Percentiles rank a stretch among this genome's conserved stretches.
These are phyloP conservation scores for Phylloscopus whistleri DNA, from an alignment of 2,113 vertebrate species.

Conservation along the genomic window DNA sequence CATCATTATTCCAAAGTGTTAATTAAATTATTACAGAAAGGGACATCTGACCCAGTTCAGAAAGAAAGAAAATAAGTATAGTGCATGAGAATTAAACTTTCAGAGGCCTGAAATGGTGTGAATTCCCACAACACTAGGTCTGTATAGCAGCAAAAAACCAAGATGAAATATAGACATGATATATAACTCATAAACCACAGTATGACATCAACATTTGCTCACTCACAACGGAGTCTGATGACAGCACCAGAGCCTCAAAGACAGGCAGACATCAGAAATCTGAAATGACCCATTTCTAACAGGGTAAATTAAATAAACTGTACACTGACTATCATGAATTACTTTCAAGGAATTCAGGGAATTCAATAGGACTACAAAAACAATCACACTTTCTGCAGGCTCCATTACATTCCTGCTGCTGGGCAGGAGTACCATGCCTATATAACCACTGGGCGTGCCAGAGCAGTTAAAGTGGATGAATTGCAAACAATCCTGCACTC, in stretches of 20 bases:
- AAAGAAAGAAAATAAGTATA: constrained; percentile 42
- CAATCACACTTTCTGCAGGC: not conserved
- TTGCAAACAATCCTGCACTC: not conserved
- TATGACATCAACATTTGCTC: not conserved
- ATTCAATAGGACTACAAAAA: not conserved
- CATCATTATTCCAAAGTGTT: constrained; percentile 78
- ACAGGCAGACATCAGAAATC: constrained; percentile 4
- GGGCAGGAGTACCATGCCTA: not conserved
- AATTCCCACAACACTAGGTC: not conserved
- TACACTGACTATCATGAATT: constrained; percentile 21
- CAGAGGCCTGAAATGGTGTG: constrained; percentile 14
- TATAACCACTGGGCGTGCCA: not conserved
- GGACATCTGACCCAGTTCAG: constrained; percentile 71
- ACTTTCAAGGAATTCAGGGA: constrained; percentile 45
- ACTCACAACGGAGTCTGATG: not conserved
- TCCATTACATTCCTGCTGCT: not conserved
- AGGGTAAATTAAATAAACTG: not conserved
- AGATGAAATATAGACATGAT: not conserved
- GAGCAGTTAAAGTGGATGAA: not conserved
- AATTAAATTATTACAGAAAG: constrained; percentile 80
- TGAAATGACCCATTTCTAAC: constrained; percentile 34
- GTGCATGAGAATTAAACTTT: constrained; percentile 65
- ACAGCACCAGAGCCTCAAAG: constrained; percentile 15
- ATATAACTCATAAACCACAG: not conserved
- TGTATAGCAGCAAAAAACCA: not conserved